phyloP scores from a whole-genome alignment of 2,797 vertebrate genomes.

The Zalophus californianus region DNA sequence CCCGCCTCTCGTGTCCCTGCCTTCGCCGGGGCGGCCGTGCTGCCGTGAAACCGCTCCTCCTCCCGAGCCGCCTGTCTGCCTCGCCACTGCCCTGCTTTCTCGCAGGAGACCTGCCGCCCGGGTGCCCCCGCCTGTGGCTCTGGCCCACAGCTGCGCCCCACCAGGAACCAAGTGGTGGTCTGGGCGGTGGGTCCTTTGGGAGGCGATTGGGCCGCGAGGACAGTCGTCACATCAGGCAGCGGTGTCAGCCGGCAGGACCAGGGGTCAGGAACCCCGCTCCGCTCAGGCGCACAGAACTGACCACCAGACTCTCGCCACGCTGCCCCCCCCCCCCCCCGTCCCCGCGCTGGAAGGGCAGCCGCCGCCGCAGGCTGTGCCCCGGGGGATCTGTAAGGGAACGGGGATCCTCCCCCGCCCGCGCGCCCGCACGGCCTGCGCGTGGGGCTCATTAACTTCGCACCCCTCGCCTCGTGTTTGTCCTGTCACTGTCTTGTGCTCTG shows the following conservation, averaged over 20 bases:
- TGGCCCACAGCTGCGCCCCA: accelerated
- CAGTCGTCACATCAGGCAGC: accelerated
- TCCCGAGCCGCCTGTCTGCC: too few species aligned
- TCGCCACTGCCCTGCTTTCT: too few species aligned
- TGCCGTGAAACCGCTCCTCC: too few species aligned
- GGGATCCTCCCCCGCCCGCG: neutral
- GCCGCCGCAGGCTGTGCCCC: neutral
- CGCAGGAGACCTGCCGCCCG: too few species aligned
- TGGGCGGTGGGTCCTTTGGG: neutral
- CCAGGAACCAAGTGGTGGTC: neutral
- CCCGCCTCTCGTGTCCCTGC: neutral
- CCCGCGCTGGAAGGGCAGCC: too few species aligned
- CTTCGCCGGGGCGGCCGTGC: too few species aligned
- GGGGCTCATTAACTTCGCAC: neutral
- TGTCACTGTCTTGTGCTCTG: neutral
- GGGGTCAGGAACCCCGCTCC: neutral
- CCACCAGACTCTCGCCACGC: neutral
- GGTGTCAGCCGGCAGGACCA: neutral
- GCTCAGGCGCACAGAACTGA: too few species aligned
- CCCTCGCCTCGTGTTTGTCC: neutral
- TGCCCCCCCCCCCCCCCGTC: neutral
- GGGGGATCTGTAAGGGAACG: neutral
- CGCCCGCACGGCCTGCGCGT: neutral
- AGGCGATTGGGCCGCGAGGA: neutral
- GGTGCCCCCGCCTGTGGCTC: too few species aligned